phyloP scores from a whole-genome alignment of 1,140 invertebrate species.

The Tribolium castaneum region DNA sequence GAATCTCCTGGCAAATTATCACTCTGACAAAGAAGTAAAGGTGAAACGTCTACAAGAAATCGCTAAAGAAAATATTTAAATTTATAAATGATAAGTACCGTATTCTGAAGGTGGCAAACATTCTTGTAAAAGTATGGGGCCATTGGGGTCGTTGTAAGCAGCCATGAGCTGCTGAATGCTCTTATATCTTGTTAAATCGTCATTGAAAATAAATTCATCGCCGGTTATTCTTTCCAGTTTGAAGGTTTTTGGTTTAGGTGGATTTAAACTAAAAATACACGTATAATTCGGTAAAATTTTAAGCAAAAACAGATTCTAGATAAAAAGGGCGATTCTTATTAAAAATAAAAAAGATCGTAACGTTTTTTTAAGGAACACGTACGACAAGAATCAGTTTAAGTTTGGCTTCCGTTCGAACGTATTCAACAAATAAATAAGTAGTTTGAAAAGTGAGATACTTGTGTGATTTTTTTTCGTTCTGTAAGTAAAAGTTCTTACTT shows the following conservation, averaged over 20 bases:
- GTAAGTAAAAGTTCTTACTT: conserved; percentile 68
- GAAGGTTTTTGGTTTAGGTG: conserved; percentile 76
- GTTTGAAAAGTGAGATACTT: too few species aligned
- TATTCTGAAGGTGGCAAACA: conserved; percentile 88
- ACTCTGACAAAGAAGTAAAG: conserved; percentile 75
- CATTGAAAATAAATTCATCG: conserved; percentile 67
- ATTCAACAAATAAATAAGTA: too few species aligned
- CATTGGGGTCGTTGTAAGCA: conserved; percentile 70
- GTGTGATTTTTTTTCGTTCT: too few species aligned
- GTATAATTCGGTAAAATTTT: too few species aligned
- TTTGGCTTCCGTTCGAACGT: too few species aligned
- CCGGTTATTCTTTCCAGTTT: conserved; percentile 70
- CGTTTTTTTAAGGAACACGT: neutral
- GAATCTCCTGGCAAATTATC: conserved; percentile 62
- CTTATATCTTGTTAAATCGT: conserved; percentile 67
- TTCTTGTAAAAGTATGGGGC: conserved; percentile 72
- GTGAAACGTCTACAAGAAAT: conserved; percentile 75
- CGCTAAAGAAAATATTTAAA: conserved; percentile 9
- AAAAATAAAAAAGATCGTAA: too few species aligned
- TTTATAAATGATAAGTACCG: conserved; percentile 68
- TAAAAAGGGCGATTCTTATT: too few species aligned
- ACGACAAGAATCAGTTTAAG: neutral
- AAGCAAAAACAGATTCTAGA: too few species aligned
- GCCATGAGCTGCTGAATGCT: conserved; percentile 72
- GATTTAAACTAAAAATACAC: conserved; percentile 59